Conservation (phyloP, 2,797 vertebrate genomes). For the Anas bernieri region DNA sequence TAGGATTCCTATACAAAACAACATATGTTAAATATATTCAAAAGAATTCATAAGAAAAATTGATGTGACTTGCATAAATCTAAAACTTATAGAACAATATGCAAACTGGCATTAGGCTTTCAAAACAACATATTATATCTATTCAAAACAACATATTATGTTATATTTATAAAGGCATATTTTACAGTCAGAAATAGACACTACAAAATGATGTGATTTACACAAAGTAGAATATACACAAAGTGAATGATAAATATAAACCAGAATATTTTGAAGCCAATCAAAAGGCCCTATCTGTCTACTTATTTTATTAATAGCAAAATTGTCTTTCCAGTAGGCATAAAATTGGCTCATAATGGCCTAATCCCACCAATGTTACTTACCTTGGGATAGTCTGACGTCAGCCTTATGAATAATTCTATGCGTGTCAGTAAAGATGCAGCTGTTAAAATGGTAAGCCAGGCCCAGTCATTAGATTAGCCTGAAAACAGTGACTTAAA, state of each 20-base stretch:
- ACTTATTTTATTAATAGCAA: background rate
- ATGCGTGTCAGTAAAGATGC: background rate
- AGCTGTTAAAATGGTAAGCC: constrained; percentile 38
- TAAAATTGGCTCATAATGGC: constrained; percentile 38
- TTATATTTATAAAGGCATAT: constrained; percentile 46
- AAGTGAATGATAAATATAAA: constrained; percentile 20
- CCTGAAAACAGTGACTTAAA: constrained; percentile 8
- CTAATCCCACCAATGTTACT: constrained; percentile 10
- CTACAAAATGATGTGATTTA: constrained; percentile 33
- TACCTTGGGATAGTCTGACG: constrained; percentile 13
- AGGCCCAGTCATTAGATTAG: constrained; percentile 28
- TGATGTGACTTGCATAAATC: background rate
- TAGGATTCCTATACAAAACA: background rate
- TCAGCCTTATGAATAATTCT: constrained; percentile 57
- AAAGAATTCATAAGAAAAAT: background rate
- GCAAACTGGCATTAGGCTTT: background rate
- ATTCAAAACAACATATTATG: constrained; percentile 31
- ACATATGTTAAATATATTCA: background rate
- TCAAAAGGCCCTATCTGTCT: background rate
- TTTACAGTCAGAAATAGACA: constrained; percentile 2
- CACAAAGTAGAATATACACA: background rate
- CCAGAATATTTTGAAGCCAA: background rate
- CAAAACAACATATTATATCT: constrained; percentile 36
- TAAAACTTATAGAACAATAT: background rate
- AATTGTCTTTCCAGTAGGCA: constrained; percentile 30